A percentile compares a stretch with the other conserved stretches of the same genome.
These are phyloP conservation scores for Palythoa caribaeorum DNA, from an alignment of 92 coral and sea anemone species.

Conservation along the genomic window DNA sequence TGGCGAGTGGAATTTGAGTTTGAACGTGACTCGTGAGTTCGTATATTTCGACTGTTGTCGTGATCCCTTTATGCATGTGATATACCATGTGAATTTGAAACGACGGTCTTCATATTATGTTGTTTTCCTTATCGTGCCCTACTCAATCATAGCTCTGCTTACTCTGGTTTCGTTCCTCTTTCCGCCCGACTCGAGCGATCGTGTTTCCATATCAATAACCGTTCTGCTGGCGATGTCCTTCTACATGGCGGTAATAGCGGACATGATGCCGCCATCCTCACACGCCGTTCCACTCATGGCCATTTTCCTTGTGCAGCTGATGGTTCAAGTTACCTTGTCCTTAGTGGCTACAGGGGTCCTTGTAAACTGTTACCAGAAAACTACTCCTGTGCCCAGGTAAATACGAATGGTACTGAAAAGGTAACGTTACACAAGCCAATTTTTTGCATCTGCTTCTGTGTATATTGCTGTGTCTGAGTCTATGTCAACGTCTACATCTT, in stretches of 20 bases:
- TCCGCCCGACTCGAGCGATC: slow-evolving; percentile 65
- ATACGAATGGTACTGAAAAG: not conserved
- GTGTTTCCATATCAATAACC: slow-evolving; percentile 63
- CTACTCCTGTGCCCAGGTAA: not conserved
- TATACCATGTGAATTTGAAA: slow-evolving; percentile 22
- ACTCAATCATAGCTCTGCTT: slow-evolving; percentile 54
- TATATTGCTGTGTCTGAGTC: not conserved
- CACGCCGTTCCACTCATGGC: not conserved
- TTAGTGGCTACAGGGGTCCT: not conserved
- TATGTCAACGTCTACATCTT: too few species aligned
- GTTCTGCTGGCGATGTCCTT: slow-evolving; percentile 61
- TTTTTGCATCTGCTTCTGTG: not conserved
- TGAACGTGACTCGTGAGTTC: slow-evolving; percentile 1
- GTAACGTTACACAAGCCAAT: not conserved
- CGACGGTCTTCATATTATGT: slow-evolving; percentile 57
- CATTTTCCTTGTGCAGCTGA: not conserved
- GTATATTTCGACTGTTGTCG: slow-evolving; percentile 21
- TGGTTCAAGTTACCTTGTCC: not conserved
- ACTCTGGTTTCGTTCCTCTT: slow-evolving; percentile 47
- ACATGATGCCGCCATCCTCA: too few species aligned
- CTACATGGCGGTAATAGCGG: slow-evolving; percentile 41
- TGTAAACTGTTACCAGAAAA: not conserved
- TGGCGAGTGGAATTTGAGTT: slow-evolving; percentile 64
- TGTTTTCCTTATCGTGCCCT: slow-evolving; percentile 51
- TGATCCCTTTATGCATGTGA: slow-evolving; percentile 40